Conservation (phyloP, 2,113 vertebrate species). For the Psammodynastes pulverulentus region DNA sequence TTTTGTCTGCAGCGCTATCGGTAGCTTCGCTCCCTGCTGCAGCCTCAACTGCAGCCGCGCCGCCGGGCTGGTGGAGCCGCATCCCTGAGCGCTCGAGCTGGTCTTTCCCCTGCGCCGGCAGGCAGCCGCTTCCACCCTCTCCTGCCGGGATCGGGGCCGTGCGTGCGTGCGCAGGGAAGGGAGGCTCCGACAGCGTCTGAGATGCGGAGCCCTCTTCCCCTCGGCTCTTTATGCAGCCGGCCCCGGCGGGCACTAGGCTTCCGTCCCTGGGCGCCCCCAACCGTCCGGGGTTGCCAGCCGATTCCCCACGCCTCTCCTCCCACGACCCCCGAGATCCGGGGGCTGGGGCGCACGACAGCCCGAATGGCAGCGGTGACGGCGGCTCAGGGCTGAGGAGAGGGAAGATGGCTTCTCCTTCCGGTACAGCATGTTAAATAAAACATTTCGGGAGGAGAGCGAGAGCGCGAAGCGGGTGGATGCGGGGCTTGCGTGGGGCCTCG, state of each 20-base stretch:
- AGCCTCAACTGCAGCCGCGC: neutral
- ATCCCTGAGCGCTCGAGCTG: conserved; percentile 35
- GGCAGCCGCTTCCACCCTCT: conserved; percentile 8
- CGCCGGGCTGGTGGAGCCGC: conserved; percentile 10
- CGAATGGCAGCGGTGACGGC: neutral
- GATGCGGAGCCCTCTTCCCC: conserved; percentile 11
- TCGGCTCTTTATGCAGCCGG: conserved; percentile 11
- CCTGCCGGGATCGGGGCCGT: neutral
- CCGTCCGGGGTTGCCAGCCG: neutral
- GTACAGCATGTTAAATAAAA: conserved; percentile 61
- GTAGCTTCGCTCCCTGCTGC: conserved; percentile 11
- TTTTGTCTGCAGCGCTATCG: conserved; percentile 32
- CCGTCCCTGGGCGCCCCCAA: conserved; percentile 46
- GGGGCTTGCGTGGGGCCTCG: neutral
- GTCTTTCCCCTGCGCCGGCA: conserved; percentile 10
- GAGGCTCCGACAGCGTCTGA: neutral
- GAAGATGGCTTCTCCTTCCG: conserved; percentile 75
- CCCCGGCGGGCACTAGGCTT: conserved; percentile 39
- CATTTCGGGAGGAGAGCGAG: conserved; percentile 25
- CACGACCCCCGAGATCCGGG: neutral
- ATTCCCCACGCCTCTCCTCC: neutral
- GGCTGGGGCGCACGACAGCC: neutral
- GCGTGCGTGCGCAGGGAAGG: neutral
- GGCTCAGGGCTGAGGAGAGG: conserved; percentile 53
- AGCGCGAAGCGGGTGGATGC: neutral